Evolutionary conservation across 2,888 invertebrate genomes (phyloP), one percentile per base, ranked within the genome.

Genomic region (Cerastis rubricosa): DNA sequence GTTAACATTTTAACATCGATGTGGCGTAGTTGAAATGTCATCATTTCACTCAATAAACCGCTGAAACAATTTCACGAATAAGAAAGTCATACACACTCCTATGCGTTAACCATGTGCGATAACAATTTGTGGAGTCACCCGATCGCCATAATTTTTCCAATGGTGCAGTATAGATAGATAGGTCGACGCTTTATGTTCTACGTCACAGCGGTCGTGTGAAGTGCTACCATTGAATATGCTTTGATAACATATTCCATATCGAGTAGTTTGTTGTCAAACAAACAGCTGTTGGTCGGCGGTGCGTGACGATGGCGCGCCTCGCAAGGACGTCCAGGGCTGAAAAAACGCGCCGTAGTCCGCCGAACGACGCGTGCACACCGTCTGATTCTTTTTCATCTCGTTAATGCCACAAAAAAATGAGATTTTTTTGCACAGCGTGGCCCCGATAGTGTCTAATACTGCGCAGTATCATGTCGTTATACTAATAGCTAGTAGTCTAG

Each of bases 251-350:
- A 86, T 87, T 84, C 81, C 84, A 87, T 90, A 92, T 91, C 89
- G 86, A 84, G 76, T 76, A 87, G 92, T 93, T 94, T 94, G 94
- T 94, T 95, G 93, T 94, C 91, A 95, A 94, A 95, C 94, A 94
- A 94, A 93, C 93, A 92, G 92, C 93, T 93, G 93, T 90, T 77
- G 88, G 88, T 86, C 87, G 91, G 77, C 91, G 90, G 88, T 90
- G 93, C 94, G 92, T 94, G 93, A 93, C 94, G 90, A 85, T 88
- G 92, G 90, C 92, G 92, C 92, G 92, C 92, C 92, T 86, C 79
- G 90, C 94, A 94, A 95, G 95, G 94, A 94, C 94, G 91, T 81
- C 87, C 84, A 89, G 89, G 89, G 87, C 87, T 90, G 84, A 93
- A 94, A 93, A 93, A 92, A 87, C 83, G 71, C 80, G 78, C 19